phyloP scores from a whole-genome alignment of 2,113 vertebrate species.

The Perognathus longimembris region DNA sequence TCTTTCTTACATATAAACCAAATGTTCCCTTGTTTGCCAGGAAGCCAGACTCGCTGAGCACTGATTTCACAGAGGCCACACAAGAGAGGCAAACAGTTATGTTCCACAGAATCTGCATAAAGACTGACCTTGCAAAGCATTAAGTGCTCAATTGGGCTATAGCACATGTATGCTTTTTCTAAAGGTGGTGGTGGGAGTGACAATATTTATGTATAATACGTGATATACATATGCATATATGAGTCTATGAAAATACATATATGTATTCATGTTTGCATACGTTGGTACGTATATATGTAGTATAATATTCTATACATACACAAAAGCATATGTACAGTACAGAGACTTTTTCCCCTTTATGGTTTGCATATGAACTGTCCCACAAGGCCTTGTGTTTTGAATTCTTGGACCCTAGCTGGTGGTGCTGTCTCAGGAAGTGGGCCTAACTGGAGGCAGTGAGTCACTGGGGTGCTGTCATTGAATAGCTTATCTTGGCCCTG shows the following conservation, averaged over 20 bases:
- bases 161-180: slow-evolving; percentile 18
- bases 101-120: slow-evolving; percentile 62
- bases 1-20: slow-evolving; percentile 77
- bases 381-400: no score
- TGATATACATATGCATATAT: neutral
- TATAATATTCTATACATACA: neutral
- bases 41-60: slow-evolving; percentile 81
- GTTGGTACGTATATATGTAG: no score
- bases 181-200: neutral
- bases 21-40: slow-evolving; percentile 84
- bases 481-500: no score
- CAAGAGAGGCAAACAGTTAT: slow-evolving; percentile 70
- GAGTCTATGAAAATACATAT: neutral
- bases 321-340: neutral
- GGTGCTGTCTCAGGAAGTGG: no score
- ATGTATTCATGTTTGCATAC: neutral
- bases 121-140: slow-evolving; percentile 34
- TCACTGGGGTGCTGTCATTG: no score
- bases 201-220: neutral
- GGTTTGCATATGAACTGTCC: no score
- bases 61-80: slow-evolving; percentile 80
- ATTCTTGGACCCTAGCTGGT: no score
- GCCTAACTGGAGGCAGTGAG: no score
- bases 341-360: neutral
- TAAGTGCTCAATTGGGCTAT: neutral